Conservation (phyloP, 92 coral and sea anemone species). For the Phymanthus crucifer region DNA sequence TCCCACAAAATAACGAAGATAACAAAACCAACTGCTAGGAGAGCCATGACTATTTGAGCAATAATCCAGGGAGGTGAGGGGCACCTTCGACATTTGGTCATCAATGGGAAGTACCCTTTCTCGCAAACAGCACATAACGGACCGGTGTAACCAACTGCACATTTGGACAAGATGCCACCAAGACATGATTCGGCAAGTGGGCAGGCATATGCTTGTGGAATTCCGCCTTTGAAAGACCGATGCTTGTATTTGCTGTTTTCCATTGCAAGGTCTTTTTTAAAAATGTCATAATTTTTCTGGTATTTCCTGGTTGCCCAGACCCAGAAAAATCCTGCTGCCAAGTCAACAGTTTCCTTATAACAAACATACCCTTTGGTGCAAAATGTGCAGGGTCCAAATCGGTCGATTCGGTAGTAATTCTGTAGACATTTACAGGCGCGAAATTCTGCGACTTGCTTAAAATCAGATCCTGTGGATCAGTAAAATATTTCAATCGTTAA, state of each 20-base stretch:
- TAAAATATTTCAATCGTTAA: no score
- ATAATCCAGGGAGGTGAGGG: background rate
- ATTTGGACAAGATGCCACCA: background rate
- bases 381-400: constrained; percentile 10
- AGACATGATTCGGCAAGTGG: background rate
- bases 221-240: background rate
- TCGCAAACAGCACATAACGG: constrained; percentile 8
- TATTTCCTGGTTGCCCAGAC: background rate
- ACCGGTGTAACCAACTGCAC: constrained; percentile 6
- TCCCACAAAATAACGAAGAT: background rate
- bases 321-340: background rate
- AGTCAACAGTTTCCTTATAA: constrained; percentile 5
- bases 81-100: background rate
- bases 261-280: background rate
- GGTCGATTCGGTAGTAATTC: constrained; percentile 4
- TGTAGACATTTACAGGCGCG: constrained; percentile 3
- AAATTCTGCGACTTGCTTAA: constrained; percentile 2
- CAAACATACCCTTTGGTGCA: constrained; percentile 10
- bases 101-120: background rate
- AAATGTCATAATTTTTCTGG: background rate
- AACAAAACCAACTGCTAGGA: background rate
- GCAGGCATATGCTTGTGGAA: background rate
- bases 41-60: background rate
- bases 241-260: background rate
- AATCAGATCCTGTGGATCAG: constrained; percentile 2